These are phyloP conservation scores for Punctoribates punctum DNA, from an alignment of 2,888 invertebrate species.

Conservation along the genomic window DNA sequence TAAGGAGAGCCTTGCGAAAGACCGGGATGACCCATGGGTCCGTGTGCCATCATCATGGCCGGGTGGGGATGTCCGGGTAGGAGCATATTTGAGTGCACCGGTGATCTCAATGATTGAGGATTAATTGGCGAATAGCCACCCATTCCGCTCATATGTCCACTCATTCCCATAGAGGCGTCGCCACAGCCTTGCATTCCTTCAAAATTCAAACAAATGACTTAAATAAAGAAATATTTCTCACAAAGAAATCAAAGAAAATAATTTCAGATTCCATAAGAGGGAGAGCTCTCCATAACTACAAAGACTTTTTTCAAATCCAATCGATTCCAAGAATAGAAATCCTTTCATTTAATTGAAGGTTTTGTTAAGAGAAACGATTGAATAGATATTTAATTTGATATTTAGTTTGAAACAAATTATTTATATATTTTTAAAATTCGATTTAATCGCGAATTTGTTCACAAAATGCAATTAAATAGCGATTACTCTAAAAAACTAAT, in stretches of 20 bases:
- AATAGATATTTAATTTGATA: too few relatives aligned
- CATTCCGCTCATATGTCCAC: conserved; percentile 49
- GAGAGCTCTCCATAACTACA: too few relatives aligned
- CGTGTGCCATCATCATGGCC: conserved; percentile 57
- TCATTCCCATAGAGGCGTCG: conserved; percentile 49
- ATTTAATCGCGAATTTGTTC: too few relatives aligned
- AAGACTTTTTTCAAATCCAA: too few relatives aligned
- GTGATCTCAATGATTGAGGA: conserved; percentile 53
- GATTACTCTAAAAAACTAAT: too few relatives aligned
- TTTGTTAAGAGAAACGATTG: too few relatives aligned
- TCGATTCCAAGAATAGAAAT: too few relatives aligned
- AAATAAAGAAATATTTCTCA: not conserved
- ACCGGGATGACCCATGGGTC: conserved; percentile 54
- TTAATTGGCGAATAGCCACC: conserved; percentile 55
- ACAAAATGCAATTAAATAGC: too few relatives aligned
- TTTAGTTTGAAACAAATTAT: not conserved
- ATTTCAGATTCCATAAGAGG: too few relatives aligned
- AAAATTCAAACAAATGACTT: not conserved
- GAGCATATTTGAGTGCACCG: conserved; percentile 57
- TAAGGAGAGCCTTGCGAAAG: conserved; percentile 56
- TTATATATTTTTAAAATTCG: not conserved
- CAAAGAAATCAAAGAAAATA: too few relatives aligned
- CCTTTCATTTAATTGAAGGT: too few relatives aligned
- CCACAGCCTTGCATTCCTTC: conserved; percentile 45
- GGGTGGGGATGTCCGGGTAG: conserved; percentile 57